Conservation (phyloP, 2,888 invertebrate genomes). For the Acanthacorydalis orientalis region DNA sequence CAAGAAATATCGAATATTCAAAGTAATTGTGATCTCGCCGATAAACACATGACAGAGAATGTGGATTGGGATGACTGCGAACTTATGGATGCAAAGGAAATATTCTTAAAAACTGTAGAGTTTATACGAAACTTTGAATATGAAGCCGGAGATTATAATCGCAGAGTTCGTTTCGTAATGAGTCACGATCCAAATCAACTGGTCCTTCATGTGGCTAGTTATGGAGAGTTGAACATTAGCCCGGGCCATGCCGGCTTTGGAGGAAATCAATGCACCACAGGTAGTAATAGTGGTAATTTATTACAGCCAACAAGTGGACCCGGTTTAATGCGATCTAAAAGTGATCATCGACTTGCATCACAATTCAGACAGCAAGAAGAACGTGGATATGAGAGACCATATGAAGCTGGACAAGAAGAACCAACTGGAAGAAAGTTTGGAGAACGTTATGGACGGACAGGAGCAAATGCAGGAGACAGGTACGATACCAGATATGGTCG, state of each 20-base stretch:
- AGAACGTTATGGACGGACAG: constrained; percentile 35
- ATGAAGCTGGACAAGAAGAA: constrained; percentile 41
- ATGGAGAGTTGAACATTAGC: constrained; percentile 76
- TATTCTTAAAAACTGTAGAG: constrained; percentile 88
- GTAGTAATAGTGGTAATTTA: constrained; percentile 28
- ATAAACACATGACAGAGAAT: constrained; percentile 81
- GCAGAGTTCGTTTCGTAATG: constrained; percentile 72
- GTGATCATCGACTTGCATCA: constrained; percentile 77
- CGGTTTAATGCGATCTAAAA: constrained; percentile 81
- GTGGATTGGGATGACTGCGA: constrained; percentile 88
- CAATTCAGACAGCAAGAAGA: constrained; percentile 81
- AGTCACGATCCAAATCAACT: constrained; percentile 85
- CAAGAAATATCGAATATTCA: constrained; percentile 88
- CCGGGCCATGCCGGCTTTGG: constrained; percentile 19
- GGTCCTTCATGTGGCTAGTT: constrained; percentile 73
- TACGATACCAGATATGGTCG: constrained; percentile 26
- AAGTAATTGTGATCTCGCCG: constrained; percentile 92
- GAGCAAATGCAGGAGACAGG: constrained; percentile 24
- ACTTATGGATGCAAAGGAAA: constrained; percentile 88
- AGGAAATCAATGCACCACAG: constrained; percentile 37
- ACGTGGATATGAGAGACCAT: constrained; percentile 32
- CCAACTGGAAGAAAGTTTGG: constrained; percentile 62
- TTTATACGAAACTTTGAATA: constrained; percentile 90
- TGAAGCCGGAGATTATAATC: constrained; percentile 76
- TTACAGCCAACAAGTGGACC: constrained; percentile 42